Base-by-base conservation (phyloP, 2,797 vertebrate species). In the Etheostoma perlongum region DNA sequence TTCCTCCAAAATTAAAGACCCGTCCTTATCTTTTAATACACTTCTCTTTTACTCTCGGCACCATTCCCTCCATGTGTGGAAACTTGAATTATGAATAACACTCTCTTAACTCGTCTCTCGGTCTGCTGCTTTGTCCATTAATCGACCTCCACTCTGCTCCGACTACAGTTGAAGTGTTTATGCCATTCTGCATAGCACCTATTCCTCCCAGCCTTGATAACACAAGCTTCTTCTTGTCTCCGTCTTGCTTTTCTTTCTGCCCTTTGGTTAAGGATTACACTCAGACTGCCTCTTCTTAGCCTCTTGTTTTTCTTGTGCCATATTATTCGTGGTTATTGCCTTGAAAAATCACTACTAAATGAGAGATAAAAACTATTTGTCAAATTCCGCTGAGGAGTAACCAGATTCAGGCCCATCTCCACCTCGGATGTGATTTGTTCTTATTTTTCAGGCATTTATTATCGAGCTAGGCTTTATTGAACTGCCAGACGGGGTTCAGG, bases 1-100 rank as follows among this genome's bases (percentile, higher is more conserved):
- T 89, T 70, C 60, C 79, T 47, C 69, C 70, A 83, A 84, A 89
- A 85, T 85, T 74, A 89, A 81, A 64, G 77, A 65, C 75, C 36
- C 4, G 4, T 82, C 75, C 82, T 87, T 89, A 91, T 92, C 91
- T 87, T 89, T 88, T 91, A 90, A 89, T 90, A 76, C 86, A 83
- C 76, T 71, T 72, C 67, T 82, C 71, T 55, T 65, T 78, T 81
- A 82, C 55, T 78, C 65, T 25, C 52, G 0, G 59, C 57, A 12
- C 12, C 8, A 0, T 70, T 80, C 13, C 44, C 58, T 65, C 25
- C 64, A 65, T 30, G 71, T 57, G 14, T 75, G 46, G 72, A 80
- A 83, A 64, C 62, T 52, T 79, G 72, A 86, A 84, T 81, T 74
- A 84, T 86, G 74, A 76, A 78, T 72, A 66, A 72, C 51, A 23